Percentiles rank a stretch among this genome's conserved stretches.
These are phyloP conservation scores for Halichoeres trimaculatus DNA, from an alignment of 2,113 vertebrate species.

Conservation along the genomic window DNA sequence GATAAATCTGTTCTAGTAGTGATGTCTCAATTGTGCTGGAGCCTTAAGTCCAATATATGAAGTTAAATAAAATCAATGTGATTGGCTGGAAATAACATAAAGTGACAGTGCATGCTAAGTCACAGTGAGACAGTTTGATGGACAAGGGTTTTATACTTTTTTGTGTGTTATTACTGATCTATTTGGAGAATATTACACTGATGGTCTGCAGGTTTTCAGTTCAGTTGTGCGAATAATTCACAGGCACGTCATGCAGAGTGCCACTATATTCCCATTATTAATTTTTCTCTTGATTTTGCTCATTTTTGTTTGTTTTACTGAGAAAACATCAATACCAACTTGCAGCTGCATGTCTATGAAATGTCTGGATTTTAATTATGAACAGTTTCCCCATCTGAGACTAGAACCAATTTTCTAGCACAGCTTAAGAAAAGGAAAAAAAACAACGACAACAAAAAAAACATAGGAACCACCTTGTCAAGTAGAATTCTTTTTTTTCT, in stretches of 20 bases:
- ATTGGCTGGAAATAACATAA: conserved; percentile 30
- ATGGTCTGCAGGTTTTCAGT: background rate
- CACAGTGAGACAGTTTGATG: conserved; percentile 5
- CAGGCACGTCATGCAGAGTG: background rate
- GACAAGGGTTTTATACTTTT: background rate
- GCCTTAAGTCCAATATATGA: background rate
- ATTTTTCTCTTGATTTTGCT: background rate
- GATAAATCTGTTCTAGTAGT: conserved; percentile 21
- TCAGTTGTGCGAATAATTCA: background rate
- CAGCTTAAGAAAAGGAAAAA: background rate
- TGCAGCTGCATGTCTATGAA: background rate
- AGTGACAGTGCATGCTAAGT: background rate
- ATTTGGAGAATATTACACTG: background rate
- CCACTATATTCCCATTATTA: no score
- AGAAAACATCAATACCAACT: background rate
- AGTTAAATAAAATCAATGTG: conserved; percentile 20
- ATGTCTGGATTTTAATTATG: background rate
- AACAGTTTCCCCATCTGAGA: background rate
- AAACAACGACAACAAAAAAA: no score
- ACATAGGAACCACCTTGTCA: background rate
- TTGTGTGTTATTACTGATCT: background rate
- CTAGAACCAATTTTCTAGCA: background rate
- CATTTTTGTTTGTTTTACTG: background rate
- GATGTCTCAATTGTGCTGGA: conserved; percentile 10
- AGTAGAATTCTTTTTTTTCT: no score